Conservation (phyloP, 2,113 vertebrate species). For the Gopherus evgoodei region DNA sequence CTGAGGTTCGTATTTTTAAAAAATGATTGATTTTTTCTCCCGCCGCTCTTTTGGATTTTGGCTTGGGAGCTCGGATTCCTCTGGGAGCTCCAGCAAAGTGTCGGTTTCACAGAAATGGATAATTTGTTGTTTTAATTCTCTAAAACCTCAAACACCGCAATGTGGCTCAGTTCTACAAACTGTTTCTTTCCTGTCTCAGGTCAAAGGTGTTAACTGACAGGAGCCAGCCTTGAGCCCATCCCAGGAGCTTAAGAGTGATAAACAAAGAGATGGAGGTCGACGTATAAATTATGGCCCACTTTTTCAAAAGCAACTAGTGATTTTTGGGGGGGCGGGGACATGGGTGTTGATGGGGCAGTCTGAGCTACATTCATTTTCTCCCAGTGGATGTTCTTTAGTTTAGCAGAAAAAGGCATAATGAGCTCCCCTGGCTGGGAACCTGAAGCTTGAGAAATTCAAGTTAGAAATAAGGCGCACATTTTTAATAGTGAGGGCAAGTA, state of each 20-base stretch:
- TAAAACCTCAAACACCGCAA: slow-evolving; percentile 52
- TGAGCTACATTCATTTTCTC: background rate
- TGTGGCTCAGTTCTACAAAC: background rate
- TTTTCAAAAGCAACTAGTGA: background rate
- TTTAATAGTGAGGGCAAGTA: background rate
- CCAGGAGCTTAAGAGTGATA: background rate
- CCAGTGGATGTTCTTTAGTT: background rate
- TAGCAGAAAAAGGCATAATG: background rate
- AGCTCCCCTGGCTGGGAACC: fast-evolving
- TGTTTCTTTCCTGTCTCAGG: background rate
- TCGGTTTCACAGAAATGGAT: background rate
- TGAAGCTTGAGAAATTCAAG: background rate
- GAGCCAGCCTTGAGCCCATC: background rate
- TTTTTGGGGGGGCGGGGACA: fast-evolving
- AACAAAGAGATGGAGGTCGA: background rate
- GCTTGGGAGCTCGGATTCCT: background rate
- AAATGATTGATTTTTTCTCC: slow-evolving; percentile 20
- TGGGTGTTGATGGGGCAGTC: background rate
- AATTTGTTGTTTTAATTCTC: slow-evolving; percentile 48
- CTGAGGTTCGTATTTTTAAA: background rate
- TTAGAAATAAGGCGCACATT: background rate
- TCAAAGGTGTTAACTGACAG: background rate
- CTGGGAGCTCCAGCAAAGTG: background rate
- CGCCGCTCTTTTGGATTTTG: background rate
- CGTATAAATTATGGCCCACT: fast-evolving